Evolutionary conservation across 2,797 vertebrate species (phyloP).

Genomic region (Kryptolebias ocellatus): DNA sequence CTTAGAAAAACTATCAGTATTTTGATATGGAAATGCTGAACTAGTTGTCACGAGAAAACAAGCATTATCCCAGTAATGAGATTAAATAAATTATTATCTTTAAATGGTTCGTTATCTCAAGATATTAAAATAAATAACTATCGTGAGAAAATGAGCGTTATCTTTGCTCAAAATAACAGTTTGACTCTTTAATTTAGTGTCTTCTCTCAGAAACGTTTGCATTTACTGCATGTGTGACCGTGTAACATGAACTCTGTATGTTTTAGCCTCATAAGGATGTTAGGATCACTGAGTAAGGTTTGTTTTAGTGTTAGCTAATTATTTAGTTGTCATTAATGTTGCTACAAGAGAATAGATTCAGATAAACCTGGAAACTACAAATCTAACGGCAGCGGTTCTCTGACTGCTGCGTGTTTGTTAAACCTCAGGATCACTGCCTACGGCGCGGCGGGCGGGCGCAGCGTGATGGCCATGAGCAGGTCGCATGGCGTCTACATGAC

Average conservation of each 20-base stretch:
- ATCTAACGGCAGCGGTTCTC: conserved; percentile 10
- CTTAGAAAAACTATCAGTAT: no score
- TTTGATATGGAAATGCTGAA: no score
- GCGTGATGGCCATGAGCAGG: conserved; percentile 87
- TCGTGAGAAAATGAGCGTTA: no score
- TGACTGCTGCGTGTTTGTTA: not conserved
- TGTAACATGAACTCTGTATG: not conserved
- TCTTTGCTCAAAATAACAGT: no score
- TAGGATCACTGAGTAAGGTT: not conserved
- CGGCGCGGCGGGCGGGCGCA: conserved; percentile 94
- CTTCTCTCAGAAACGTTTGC: not conserved
- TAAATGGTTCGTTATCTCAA: no score
- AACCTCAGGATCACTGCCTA: conserved; percentile 89
- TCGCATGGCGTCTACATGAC: conserved; percentile 91
- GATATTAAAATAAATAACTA: no score
- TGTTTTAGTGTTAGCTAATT: conserved; percentile 27
- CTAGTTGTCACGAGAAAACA: no score
- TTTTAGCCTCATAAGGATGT: conserved; percentile 8
- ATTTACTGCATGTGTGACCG: conserved; percentile 20
- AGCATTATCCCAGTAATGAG: no score
- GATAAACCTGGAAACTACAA: not conserved
- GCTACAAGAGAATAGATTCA: not conserved
- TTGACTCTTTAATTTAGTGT: no score
- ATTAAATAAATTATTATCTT: no score
- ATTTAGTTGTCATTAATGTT: conserved; percentile 9